Evolutionary conservation across 2,113 vertebrate species (phyloP), one percentile per base, ranked within the genome.

Genomic region (Pheucticus melanocephalus): DNA sequence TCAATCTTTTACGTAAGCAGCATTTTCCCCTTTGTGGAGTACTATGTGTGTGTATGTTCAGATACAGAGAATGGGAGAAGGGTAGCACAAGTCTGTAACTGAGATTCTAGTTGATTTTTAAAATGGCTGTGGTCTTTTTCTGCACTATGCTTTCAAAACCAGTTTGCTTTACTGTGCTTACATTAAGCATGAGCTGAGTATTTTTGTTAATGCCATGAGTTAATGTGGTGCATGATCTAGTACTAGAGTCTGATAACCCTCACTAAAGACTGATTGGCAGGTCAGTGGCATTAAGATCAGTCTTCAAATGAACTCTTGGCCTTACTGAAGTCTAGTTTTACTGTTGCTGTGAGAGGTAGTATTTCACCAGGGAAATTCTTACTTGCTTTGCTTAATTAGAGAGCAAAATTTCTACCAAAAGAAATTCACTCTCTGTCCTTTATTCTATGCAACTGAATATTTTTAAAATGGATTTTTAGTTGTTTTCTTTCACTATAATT

Each of bases 1-100:
- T 94, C 98, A 98, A 44, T 97, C 95, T 61, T 98, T 98, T 90
- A 97, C 4, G 98, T 98, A 98, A 98, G 98, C 73, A 79, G 5
- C 7, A 6, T 85, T 68, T 90, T 88, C 15, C 37, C 50, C 25
- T 78, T 50, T 69, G 31, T 45, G 61, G 27, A 82, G 57, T 53
- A 66, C 18, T 86, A 22, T 23, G 15, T 75, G 27, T 59, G 18
- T 25, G 1, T 35, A 20, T 78, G 10, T 75, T 91, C 35, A 31
- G 31, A 37, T 56, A 33, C 3, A 33, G 42, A 57, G 72, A 75
- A 45, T 45, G 40, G 24, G 45, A 79, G 42, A 42, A 69, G 51
- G 63, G 69, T 23, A 50, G 15, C 65, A 61, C n/a, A 51, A 69
- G 39, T 83, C 72, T 88, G 22, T 86, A 69, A 56, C 35, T 75